Evolutionary conservation across 2,888 invertebrate species (phyloP).

Genomic region (Drepana falcataria): DNA sequence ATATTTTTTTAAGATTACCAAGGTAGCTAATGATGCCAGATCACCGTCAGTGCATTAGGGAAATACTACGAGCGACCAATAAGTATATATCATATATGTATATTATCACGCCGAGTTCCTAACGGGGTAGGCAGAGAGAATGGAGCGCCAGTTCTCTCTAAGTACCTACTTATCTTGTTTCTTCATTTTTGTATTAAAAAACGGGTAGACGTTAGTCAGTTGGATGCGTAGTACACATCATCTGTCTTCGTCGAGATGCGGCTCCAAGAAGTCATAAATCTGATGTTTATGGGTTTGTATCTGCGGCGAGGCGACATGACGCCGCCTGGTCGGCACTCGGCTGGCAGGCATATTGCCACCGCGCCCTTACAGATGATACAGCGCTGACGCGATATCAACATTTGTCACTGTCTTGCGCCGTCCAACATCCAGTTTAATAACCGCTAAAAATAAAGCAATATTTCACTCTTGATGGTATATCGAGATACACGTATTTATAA

Average conservation of each 20-base stretch:
- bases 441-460: not conserved
- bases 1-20: conserved; percentile 41
- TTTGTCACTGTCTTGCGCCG: conserved; percentile 17
- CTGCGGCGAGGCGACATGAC: conserved; percentile 14
- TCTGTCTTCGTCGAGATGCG: conserved; percentile 27
- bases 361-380: conserved; percentile 10
- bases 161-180: too few species aligned
- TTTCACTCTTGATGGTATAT: not conserved
- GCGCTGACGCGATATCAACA: conserved; percentile 15
- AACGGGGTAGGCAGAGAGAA: too few species aligned
- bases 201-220: conserved; percentile 9
- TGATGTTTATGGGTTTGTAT: conserved; percentile 25
- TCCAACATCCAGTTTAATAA: not conserved
- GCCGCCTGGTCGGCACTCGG: conserved; percentile 7
- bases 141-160: too few species aligned
- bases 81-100: not conserved
- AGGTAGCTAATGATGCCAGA: conserved; percentile 3
- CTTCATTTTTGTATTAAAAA: conserved; percentile 1
- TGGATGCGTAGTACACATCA: conserved; percentile 19
- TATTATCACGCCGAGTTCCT: not conserved
- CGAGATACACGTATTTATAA: conserved; percentile 5
- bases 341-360: conserved; percentile 11
- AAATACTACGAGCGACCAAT: too few species aligned
- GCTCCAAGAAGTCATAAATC: conserved; percentile 23
- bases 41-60: too few species aligned